Conservation (phyloP, 2,888 invertebrate species). For the Pogonocherus hispidulus region DNA sequence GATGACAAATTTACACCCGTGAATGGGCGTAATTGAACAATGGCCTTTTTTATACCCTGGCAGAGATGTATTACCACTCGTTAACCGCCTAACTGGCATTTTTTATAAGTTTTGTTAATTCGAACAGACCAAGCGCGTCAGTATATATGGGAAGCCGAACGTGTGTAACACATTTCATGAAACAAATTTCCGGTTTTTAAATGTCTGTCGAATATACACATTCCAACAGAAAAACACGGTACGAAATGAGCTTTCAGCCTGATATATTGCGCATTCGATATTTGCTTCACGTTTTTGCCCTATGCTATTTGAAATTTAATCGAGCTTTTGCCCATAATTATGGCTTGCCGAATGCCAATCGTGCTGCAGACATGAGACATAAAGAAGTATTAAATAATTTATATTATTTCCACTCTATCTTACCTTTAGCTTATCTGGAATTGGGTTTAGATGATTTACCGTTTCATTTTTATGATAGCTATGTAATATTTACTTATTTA, state of each 20-base stretch:
- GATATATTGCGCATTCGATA: constrained; percentile 48
- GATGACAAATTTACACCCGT: constrained; percentile 23
- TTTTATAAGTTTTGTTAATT: constrained; percentile 45
- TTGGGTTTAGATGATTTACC: too few species aligned
- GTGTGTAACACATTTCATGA: constrained; percentile 55
- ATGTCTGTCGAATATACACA: constrained; percentile 53
- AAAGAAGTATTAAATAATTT: too few species aligned
- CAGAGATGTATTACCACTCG: constrained; percentile 42
- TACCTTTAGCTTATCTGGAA: too few species aligned
- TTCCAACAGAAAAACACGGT: constrained; percentile 48
- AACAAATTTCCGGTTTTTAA: constrained; percentile 59
- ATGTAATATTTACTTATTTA: too few species aligned
- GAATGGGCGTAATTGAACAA: constrained; percentile 32
- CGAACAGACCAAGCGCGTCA: constrained; percentile 41
- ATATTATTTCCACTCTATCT: too few species aligned
- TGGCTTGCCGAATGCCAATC: constrained; percentile 13
- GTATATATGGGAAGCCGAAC: constrained; percentile 42
- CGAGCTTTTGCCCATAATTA: constrained; percentile 23
- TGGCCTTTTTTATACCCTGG: constrained; percentile 14
- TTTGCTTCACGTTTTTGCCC: constrained; percentile 27
- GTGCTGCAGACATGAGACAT: background rate
- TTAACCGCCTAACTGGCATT: constrained; percentile 42
- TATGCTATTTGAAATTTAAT: constrained; percentile 26
- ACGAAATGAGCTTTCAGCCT: constrained; percentile 50
- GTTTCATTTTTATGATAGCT: too few species aligned